Base-by-base conservation (phyloP, 2,888 invertebrate species). In the Abrostola triplasia region DNA sequence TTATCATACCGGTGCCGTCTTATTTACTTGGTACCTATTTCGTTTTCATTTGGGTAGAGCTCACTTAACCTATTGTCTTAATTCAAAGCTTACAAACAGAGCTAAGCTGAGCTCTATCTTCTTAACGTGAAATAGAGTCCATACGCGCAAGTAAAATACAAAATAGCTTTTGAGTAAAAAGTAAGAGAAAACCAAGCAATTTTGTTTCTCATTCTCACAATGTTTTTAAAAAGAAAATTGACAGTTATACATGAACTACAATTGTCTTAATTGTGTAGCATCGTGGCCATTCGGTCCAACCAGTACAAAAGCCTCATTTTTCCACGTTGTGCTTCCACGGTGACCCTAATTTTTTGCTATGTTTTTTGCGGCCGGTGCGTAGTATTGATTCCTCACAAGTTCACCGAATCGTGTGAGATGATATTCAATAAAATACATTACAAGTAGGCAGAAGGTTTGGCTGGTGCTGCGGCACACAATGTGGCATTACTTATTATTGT, bases 391-490 rank as follows among this genome's bases (percentile, higher is more conserved):
- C 88, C 76, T 87, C 84, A 86, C 85, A 85, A 85, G 88, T 88
- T 90, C 92, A 92, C 87, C 91, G 93, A 91, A 91, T 85, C 93
- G 92, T 92, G 81, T 84, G 88, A 83, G 87, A 85, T 85, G 90
- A 88, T 86, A 89, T 92, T 92, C 89, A 92, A 94, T 92, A 89
- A 90, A 88, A 89, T 87, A 88, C 85, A 88, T 90, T 85, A 90
- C 81, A 85, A 89, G 91, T 87, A 89, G 86, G 88, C 85, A 78
- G 69, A 77, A 77, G 77, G 76, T 83, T 85, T 82, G 85, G 84
- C 80, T 85, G 85, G 89, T 89, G 89, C 87, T 91, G 89, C 90
- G 90, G 86, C 85, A 66, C 71, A 83, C 86, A 88, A 92, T 91
- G 84, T 81, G 82, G 76, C 83, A 88, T 90, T 92, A 72, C 72